phyloP scores from a whole-genome alignment of 1,140 invertebrate genomes.

The Mactra quadrangularis region DNA sequence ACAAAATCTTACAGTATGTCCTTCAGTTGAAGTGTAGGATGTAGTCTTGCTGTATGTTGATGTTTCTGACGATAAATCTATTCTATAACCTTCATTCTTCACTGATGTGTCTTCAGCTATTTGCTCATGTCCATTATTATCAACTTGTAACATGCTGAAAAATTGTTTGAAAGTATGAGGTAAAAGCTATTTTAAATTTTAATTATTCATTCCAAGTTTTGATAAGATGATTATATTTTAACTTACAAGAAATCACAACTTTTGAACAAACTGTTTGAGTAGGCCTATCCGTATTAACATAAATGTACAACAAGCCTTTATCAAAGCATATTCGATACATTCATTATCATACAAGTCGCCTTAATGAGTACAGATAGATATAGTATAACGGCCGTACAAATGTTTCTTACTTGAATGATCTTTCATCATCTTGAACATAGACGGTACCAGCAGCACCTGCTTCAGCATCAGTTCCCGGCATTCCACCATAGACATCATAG shows the following conservation, averaged over 20 bases:
- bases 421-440: conserved; percentile 66
- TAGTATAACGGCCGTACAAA: no score
- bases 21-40: conserved; percentile 51
- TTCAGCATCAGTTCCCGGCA: conserved; percentile 61
- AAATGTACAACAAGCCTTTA: no score
- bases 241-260: no score
- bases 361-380: no score
- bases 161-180: not conserved
- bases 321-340: no score
- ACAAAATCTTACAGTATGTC: conserved; percentile 63
- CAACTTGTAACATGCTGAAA: conserved; percentile 65
- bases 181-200: no score
- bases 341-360: no score
- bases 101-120: conserved; percentile 69
- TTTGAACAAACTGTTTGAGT: no score
- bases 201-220: no score
- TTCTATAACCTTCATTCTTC: conserved; percentile 69
- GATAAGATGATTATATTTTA: no score
- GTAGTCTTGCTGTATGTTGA: conserved; percentile 54
- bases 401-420: conserved; percentile 44
- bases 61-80: conserved; percentile 63
- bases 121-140: conserved; percentile 68
- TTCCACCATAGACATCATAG: conserved; percentile 69
- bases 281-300: no score
- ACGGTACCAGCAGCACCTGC: conserved; percentile 74